Evolutionary conservation across 2,888 invertebrate species (phyloP).

Genomic region (Automeris io): DNA sequence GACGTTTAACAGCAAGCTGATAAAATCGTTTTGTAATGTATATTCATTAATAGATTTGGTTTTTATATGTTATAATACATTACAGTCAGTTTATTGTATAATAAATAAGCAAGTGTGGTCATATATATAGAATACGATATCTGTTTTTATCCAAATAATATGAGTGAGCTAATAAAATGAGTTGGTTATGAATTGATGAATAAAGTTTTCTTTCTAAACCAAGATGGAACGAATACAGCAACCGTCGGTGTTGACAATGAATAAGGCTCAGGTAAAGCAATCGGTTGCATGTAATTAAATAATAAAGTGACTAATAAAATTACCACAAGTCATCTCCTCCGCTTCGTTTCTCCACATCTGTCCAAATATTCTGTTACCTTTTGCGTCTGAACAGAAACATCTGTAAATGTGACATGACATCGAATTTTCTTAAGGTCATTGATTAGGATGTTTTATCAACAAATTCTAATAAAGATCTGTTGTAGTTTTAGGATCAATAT

Average conservation of each 20-base stretch:
- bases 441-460: slow-evolving; percentile 2
- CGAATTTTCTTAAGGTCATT: slow-evolving; percentile 8
- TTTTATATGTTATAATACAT: too few species aligned
- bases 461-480: too few species aligned
- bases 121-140: too few species aligned
- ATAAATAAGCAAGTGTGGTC: too few species aligned
- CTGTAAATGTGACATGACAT: slow-evolving; percentile 41
- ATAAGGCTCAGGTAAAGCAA: slow-evolving; percentile 10
- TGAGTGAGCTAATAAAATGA: too few species aligned
- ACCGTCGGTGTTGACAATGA: background rate
- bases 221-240: background rate
- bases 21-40: background rate
- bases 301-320: slow-evolving; percentile 1
- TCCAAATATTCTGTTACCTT: slow-evolving; percentile 80
- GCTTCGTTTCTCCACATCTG: slow-evolving; percentile 77
- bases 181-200: too few species aligned
- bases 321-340: slow-evolving; percentile 81
- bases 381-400: slow-evolving; percentile 80
- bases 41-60: too few species aligned
- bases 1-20: background rate
- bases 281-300: background rate
- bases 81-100: too few species aligned
- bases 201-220: too few species aligned
- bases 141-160: too few species aligned
- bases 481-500: too few species aligned